phyloP scores from a whole-genome alignment of 2,797 vertebrate species.

The Chlorospingus flavigularis region DNA sequence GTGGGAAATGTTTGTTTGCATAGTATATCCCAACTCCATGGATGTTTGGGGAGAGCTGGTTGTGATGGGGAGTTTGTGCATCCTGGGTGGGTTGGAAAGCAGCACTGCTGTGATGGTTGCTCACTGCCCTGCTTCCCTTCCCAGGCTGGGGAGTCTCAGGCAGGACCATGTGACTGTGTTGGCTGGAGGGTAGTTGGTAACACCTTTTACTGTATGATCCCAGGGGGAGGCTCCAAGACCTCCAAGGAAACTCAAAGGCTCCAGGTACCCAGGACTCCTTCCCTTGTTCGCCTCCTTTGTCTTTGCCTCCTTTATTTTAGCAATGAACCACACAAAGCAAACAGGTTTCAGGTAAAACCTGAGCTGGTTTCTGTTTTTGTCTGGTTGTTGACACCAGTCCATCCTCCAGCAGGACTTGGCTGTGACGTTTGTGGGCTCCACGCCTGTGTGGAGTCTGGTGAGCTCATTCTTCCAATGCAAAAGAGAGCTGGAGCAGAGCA shows the following conservation, averaged over 20 bases:
- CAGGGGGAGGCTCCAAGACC: background rate
- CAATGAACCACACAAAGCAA: background rate
- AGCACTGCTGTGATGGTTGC: rapidly evolving
- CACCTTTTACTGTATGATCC: background rate
- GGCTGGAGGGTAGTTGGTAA: background rate
- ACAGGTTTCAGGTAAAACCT: background rate
- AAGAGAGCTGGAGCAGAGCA: background rate
- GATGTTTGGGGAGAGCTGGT: background rate
- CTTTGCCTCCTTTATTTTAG: background rate
- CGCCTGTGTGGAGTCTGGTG: background rate
- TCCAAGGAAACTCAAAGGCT: background rate
- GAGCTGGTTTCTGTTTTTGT: background rate
- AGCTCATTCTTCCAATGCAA: background rate
- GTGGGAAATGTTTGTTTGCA: background rate
- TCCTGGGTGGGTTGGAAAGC: background rate
- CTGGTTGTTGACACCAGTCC: background rate
- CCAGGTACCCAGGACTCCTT: background rate
- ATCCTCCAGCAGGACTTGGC: background rate
- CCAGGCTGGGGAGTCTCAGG: background rate
- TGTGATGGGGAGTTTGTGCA: rapidly evolving
- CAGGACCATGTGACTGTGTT: background rate
- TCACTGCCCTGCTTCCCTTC: background rate
- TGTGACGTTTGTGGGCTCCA: background rate
- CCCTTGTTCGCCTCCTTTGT: background rate
- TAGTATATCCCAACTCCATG: rapidly evolving